A percentile compares a stretch with the other conserved stretches of the same genome.
These are phyloP conservation scores for Branchinecta sandiegonensis DNA, from an alignment of 2,888 invertebrate genomes.

Conservation along the genomic window DNA sequence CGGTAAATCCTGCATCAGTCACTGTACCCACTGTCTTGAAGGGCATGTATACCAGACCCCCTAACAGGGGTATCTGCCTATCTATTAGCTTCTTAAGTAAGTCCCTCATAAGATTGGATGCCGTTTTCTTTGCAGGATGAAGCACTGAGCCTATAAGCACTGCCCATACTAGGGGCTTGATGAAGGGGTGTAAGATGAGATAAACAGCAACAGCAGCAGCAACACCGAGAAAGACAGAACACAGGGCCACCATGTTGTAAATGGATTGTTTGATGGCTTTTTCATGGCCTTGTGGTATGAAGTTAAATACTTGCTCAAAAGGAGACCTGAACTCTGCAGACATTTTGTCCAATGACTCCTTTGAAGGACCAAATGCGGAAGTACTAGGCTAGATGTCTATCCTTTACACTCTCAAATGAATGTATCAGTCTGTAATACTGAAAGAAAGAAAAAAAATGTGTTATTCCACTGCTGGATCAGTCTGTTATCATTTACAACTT, in stretches of 20 bases:
- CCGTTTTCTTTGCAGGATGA: conserved; percentile 78
- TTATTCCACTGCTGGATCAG: too few species aligned
- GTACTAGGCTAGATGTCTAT: too few species aligned
- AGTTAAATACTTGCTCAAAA: conserved; percentile 31
- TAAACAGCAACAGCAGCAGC: conserved; percentile 61
- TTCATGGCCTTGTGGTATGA: conserved; percentile 57
- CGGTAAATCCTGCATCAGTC: conserved; percentile 46
- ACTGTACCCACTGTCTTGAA: conserved; percentile 56
- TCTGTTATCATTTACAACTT: too few species aligned
- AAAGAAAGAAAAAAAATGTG: too few species aligned
- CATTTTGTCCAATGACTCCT: background rate
- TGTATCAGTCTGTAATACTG: too few species aligned
- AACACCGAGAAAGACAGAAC: conserved; percentile 52
- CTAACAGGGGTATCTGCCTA: conserved; percentile 36
- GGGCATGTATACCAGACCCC: conserved; percentile 42
- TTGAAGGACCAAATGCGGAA: too few species aligned
- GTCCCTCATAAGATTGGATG: conserved; percentile 56
- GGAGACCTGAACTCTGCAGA: conserved; percentile 24
- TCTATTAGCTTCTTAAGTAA: conserved; percentile 46
- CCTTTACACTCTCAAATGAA: too few species aligned
- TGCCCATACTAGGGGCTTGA: conserved; percentile 90
- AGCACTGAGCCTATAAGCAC: conserved; percentile 87
- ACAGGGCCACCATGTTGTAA: conserved; percentile 70
- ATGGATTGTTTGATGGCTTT: conserved; percentile 83
- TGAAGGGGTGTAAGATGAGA: conserved; percentile 73